Evolutionary conservation across 2,113 vertebrate genomes (phyloP).

Genomic region (Haplochromis burtoni): DNA sequence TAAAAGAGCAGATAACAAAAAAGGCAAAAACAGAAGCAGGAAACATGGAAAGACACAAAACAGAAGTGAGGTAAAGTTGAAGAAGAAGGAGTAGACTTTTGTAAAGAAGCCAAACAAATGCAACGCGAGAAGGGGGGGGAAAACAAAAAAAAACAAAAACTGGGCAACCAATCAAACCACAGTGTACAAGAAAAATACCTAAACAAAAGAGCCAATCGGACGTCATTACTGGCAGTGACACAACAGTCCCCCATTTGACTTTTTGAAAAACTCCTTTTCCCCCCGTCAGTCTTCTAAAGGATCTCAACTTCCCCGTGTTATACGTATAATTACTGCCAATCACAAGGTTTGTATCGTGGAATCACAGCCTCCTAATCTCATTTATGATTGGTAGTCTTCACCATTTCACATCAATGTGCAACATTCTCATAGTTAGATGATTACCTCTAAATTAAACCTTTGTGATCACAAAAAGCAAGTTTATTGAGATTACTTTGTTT

Average conservation of each 20-base stretch:
- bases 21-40: neutral
- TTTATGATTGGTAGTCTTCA: neutral
- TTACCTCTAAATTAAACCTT: fast-evolving
- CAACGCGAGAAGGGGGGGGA: fast-evolving
- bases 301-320: neutral
- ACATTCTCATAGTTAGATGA: neutral
- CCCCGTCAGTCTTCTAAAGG: too few species aligned
- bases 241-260: neutral
- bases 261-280: fast-evolving
- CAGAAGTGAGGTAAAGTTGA: neutral
- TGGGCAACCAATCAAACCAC: neutral
- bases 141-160: neutral
- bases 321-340: fast-evolving
- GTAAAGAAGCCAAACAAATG: neutral
- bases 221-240: constrained; percentile 11
- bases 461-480: neutral
- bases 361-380: neutral
- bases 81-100: neutral
- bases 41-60: neutral
- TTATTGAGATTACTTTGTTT: neutral
- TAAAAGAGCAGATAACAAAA: neutral
- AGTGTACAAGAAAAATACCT: neutral
- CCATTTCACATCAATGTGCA: neutral
- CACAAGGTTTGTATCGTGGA: neutral
- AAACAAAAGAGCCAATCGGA: neutral